Percentiles rank a stretch among this genome's conserved stretches.
phyloP scores from a whole-genome alignment of 2,797 vertebrate genomes.

The Dromococcyx pavoninus region DNA sequence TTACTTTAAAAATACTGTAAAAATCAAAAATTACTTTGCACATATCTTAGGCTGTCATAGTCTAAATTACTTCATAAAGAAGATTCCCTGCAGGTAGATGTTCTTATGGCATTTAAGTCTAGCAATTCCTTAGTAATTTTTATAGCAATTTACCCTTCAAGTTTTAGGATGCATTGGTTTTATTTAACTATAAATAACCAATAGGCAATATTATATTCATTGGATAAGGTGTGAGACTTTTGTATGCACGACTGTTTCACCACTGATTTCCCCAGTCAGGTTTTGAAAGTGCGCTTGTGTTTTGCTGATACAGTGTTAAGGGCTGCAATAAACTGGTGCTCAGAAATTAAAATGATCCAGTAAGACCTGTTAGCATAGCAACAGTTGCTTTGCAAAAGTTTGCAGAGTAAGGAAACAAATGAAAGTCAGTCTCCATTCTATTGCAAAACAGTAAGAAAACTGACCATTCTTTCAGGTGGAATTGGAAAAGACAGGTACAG shows the following conservation, averaged over 20 bases:
- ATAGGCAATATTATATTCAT: background rate
- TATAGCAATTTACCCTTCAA: background rate
- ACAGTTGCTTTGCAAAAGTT: background rate
- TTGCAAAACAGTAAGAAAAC: background rate
- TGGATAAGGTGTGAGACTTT: background rate
- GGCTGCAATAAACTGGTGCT: background rate
- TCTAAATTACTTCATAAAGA: slow-evolving; percentile 39
- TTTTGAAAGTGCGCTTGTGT: background rate
- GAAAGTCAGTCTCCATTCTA: background rate
- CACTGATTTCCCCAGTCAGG: background rate
- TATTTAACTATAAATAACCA: background rate
- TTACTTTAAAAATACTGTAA: slow-evolving; percentile 35
- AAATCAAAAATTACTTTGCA: slow-evolving; percentile 1
- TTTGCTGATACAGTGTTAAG: background rate
- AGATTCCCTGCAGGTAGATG: background rate
- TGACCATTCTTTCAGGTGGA: fast-evolving
- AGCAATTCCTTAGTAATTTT: slow-evolving; percentile 9
- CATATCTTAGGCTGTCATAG: slow-evolving; percentile 9
- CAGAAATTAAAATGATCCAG: background rate
- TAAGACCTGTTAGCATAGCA: background rate
- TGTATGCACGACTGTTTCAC: background rate
- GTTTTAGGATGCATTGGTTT: background rate
- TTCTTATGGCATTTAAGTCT: background rate
- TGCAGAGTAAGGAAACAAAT: background rate
- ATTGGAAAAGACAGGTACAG: background rate